Percentiles rank a stretch among this genome's conserved stretches.
Evolutionary conservation across 1,140 invertebrate genomes (phyloP).

Genomic region (Lithobius niger): DNA sequence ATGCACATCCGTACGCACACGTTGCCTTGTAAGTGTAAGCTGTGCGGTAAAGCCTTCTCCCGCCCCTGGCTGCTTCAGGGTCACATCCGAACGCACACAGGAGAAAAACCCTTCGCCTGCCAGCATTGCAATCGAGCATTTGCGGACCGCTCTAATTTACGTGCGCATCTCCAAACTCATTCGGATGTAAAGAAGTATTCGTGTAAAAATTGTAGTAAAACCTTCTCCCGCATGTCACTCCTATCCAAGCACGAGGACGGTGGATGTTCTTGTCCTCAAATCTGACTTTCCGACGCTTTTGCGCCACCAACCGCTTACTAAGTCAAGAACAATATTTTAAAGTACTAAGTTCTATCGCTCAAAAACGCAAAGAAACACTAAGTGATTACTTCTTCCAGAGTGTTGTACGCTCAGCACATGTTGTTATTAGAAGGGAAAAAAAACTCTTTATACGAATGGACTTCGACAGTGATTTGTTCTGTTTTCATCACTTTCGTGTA

Average conservation of each 20-base stretch:
- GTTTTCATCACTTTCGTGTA: too few species aligned
- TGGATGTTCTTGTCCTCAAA: conserved; percentile 48
- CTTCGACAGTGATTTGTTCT: too few species aligned
- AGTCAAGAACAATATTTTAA: too few species aligned
- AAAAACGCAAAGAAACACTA: too few species aligned
- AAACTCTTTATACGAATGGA: too few species aligned
- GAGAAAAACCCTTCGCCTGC: conserved; percentile 95
- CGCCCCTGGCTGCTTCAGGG: conserved; percentile 91
- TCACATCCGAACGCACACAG: conserved; percentile 85
- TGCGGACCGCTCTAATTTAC: conserved; percentile 87
- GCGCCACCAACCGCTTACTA: too few species aligned
- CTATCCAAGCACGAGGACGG: conserved; percentile 85
- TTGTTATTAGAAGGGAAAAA: too few species aligned
- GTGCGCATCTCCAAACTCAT: conserved; percentile 94
- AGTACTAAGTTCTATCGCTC: too few species aligned
- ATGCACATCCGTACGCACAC: conserved; percentile 99
- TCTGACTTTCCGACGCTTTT: too few species aligned
- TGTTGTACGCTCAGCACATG: too few species aligned
- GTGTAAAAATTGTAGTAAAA: conserved; percentile 80
- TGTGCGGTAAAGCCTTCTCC: conserved; percentile 95
- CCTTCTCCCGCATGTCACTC: conserved; percentile 94
- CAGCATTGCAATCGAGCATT: conserved; percentile 88
- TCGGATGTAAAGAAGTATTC: conserved; percentile 97
- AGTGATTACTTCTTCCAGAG: too few species aligned
- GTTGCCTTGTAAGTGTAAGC: conserved; percentile 87